These are phyloP conservation scores for Tipula lateralis DNA, from an alignment of 2,888 invertebrate species.

Conservation along the genomic window DNA sequence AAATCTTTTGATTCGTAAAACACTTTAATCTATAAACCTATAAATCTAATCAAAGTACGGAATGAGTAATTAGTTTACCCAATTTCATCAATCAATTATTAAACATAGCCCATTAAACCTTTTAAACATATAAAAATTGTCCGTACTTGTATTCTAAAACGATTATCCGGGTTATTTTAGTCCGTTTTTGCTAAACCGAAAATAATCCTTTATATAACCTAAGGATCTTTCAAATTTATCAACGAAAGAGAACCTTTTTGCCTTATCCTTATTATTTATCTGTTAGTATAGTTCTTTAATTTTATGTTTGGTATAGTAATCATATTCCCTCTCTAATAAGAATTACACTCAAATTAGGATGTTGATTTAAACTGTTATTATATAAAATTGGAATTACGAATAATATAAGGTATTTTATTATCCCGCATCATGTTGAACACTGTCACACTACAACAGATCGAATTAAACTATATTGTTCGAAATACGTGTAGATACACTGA, in stretches of 20 bases:
- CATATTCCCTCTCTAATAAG: too few relatives aligned
- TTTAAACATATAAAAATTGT: neutral
- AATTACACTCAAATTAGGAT: too few relatives aligned
- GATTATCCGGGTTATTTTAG: neutral
- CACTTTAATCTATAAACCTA: neutral
- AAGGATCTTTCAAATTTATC: neutral
- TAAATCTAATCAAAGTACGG: neutral
- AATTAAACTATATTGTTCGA: too few relatives aligned
- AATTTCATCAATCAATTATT: neutral
- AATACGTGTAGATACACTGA: too few relatives aligned
- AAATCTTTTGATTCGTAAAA: too few relatives aligned
- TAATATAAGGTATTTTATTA: too few relatives aligned
- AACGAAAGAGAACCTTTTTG: neutral
- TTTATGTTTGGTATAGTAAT: neutral
- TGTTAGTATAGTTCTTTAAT: neutral
- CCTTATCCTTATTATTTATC: too few relatives aligned
- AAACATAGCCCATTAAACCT: neutral
- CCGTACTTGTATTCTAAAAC: neutral
- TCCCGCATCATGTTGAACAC: too few relatives aligned
- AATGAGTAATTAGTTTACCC: neutral
- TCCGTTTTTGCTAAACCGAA: neutral
- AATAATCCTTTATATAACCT: neutral
- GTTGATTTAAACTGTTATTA: too few relatives aligned
- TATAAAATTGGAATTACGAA: too few relatives aligned
- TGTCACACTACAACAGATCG: too few relatives aligned